phyloP scores from a whole-genome alignment of 2,888 invertebrate genomes.

The Drosophila mulleri region DNA sequence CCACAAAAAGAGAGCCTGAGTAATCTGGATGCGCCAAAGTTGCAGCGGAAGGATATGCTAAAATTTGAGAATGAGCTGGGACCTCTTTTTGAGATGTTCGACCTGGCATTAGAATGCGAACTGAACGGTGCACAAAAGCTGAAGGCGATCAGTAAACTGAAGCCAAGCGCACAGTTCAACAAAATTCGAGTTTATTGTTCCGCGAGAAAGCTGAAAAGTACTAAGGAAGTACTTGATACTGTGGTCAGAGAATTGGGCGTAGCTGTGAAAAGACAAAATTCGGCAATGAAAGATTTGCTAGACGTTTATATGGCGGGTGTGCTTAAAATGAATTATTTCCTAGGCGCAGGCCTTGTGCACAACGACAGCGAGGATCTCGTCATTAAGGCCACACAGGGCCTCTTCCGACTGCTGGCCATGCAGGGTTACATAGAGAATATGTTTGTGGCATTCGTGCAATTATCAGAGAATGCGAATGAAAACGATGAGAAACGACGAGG shows the following conservation, averaged over 20 bases:
- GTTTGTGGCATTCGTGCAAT: conserved; percentile 76
- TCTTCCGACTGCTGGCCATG: conserved; percentile 81
- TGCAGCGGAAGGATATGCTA: conserved; percentile 72
- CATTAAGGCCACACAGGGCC: conserved; percentile 69
- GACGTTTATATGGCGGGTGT: conserved; percentile 73
- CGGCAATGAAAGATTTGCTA: conserved; percentile 69
- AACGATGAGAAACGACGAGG: conserved; percentile 62
- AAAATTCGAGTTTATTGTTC: conserved; percentile 66
- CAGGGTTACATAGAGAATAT: conserved; percentile 82
- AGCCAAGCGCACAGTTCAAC: conserved; percentile 68
- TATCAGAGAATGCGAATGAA: conserved; percentile 76
- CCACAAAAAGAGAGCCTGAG: conserved; percentile 71
- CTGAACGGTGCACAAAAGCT: conserved; percentile 68
- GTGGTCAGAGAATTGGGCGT: conserved; percentile 58
- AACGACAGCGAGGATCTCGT: conserved; percentile 60
- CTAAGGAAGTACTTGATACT: conserved; percentile 47
- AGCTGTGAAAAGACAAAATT: conserved; percentile 62
- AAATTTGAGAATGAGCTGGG: conserved; percentile 73
- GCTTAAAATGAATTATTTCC: conserved; percentile 81
- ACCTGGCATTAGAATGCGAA: conserved; percentile 74
- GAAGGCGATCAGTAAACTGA: conserved; percentile 67
- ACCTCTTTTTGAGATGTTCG: conserved; percentile 75
- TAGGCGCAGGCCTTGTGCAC: conserved; percentile 61
- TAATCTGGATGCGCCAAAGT: conserved; percentile 71
- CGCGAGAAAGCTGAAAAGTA: conserved; percentile 41